Conservation (phyloP, 2,113 vertebrate species). For the Heterotilapia buettikoferi region DNA sequence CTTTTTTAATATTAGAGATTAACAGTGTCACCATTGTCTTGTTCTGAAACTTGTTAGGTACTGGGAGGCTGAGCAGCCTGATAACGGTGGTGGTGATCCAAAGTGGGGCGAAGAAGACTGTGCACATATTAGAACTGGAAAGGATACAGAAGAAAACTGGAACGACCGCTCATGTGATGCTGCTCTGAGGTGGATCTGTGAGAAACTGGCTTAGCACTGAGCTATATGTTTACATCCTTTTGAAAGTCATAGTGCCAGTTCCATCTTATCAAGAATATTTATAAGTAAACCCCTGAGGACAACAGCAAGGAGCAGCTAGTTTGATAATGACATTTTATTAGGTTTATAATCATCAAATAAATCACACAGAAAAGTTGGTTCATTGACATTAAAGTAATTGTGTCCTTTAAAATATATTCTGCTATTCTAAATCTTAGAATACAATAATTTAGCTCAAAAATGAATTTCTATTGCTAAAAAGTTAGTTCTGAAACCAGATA, state of each 20-base stretch:
- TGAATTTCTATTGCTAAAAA: too few species aligned
- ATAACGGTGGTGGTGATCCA: not conserved
- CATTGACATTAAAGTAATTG: not conserved
- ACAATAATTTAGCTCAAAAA: too few species aligned
- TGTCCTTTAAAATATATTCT: not conserved
- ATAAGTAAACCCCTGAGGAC: too few species aligned
- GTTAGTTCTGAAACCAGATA: too few species aligned
- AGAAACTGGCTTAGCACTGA: not conserved
- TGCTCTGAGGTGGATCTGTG: not conserved
- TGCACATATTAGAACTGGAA: not conserved
- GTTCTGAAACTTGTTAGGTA: not conserved
- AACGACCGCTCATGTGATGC: not conserved
- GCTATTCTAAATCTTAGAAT: not conserved
- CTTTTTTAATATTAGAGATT: not conserved
- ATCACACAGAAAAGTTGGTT: too few species aligned
- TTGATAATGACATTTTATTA: too few species aligned
- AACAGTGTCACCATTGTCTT: not conserved
- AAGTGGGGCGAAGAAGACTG: not conserved
- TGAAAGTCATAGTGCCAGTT: not conserved
- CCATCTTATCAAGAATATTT: not conserved
- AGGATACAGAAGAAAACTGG: not conserved
- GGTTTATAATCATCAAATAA: too few species aligned
- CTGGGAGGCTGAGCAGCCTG: not conserved
- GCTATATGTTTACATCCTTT: not conserved
- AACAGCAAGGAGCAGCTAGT: too few species aligned